Base-by-base conservation (phyloP, 2,797 vertebrate genomes). In the Cichlasoma orientale region DNA sequence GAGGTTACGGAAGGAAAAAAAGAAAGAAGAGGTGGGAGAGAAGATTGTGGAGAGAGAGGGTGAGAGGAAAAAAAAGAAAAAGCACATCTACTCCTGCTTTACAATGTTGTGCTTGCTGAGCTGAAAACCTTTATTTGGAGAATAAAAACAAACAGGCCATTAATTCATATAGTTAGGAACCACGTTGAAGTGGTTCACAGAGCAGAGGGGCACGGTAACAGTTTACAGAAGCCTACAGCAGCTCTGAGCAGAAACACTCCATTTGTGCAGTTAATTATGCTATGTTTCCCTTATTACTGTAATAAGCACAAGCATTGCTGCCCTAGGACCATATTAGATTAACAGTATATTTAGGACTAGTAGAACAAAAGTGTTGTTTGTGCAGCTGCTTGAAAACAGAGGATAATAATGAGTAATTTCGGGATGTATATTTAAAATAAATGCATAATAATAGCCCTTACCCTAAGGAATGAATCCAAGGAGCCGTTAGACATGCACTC, bases 401-500 rank as follows among this genome's bases (percentile, higher is more conserved):
- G 23, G 56, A 18, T 63, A 63, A 66, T 44, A 56, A 78, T 38
- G 70, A 70, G 36, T 55, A 6, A 61, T 66, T 77, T 72, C n/a
- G 31, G 52, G 36, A 11, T n/a, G 47, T 9, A 44, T 3, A 16
- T 68, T 72, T 19, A 57, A 56, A 19, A 52, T 52, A 16, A 71
- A 78, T 11, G 12, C 11, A 77, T 9, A 2, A 36, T 36, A 10
- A 33, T 33, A 19, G 56, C n/a, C 61, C 97, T 94, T 82, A 99
- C 98, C 95, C 98, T 94, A 29, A 99, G 96, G 79, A 99, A 99
- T 50, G 96, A 95, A 52, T 99, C 98, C 83, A 99, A 94, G 75
- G 96, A 83, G 18, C 97, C 97, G 0, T 97, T 98, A 12, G 95
- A 94, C 97, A 99, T 95, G 90, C 95, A 97, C 89, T 99, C 97